phyloP scores from a whole-genome alignment of 2,888 invertebrate species.

The Petrolisthes cinctipes region DNA sequence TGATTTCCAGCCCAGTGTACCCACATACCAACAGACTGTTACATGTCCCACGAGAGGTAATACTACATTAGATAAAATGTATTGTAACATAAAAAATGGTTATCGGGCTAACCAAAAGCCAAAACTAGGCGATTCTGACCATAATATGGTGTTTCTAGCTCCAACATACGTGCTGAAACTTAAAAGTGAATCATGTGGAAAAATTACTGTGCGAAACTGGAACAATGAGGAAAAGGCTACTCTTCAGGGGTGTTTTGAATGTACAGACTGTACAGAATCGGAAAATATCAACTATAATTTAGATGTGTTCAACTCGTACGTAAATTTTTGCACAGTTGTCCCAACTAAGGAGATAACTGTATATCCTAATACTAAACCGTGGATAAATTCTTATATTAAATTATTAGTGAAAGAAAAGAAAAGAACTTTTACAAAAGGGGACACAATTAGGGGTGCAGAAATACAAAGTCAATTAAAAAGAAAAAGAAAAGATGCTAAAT shows the following conservation, averaged over 20 bases:
- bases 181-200: neutral
- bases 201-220: neutral
- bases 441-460: neutral
- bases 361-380: slow-evolving; percentile 1
- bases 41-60: neutral
- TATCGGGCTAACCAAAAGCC: neutral
- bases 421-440: neutral
- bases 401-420: slow-evolving; percentile 4
- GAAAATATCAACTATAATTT: slow-evolving; percentile 1
- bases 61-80: slow-evolving; percentile 7
- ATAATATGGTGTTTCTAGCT: slow-evolving; percentile 3
- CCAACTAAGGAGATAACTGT: neutral
- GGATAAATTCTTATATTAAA: slow-evolving; percentile 3
- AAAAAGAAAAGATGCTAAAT: neutral
- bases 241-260: slow-evolving; percentile 7
- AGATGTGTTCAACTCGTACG: slow-evolving; percentile 7
- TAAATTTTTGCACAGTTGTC: neutral
- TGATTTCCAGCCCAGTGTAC: too few species aligned
- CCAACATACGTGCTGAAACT: neutral
- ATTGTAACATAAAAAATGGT: neutral
- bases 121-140: slow-evolving; percentile 1
- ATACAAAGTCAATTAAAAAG: too few species aligned
- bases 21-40: too few species aligned
- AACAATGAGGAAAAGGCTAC: slow-evolving; percentile 1
- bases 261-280: neutral